Conservation (phyloP, 2,113 vertebrate genomes). For the Pteruthius melanotis region DNA sequence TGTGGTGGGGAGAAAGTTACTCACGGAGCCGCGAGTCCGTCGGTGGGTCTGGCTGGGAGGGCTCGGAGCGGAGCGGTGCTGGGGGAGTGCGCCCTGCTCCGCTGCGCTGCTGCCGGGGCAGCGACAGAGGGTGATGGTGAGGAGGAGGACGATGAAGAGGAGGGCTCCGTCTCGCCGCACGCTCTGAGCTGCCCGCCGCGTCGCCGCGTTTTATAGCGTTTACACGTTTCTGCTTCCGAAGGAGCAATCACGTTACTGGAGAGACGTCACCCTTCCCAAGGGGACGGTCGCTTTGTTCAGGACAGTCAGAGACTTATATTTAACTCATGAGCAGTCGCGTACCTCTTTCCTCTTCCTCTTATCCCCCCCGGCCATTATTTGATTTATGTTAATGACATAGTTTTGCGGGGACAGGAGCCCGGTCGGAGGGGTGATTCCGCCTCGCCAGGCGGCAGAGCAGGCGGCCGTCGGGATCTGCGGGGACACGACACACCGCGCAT, state of each 20-base stretch:
- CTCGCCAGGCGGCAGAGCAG: not conserved
- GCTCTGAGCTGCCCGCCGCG: conserved; percentile 65
- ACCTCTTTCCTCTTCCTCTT: not conserved
- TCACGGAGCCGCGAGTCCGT: conserved; percentile 46
- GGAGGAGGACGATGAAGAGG: not conserved
- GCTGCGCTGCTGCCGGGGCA: not conserved
- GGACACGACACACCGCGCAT: too few relatives aligned
- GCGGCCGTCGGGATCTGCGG: not conserved
- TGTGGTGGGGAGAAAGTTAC: conserved; percentile 18
- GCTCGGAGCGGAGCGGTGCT: conserved; percentile 74
- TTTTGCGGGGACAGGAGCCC: not conserved
- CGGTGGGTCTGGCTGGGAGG: conserved; percentile 46
- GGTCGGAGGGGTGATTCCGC: not conserved
- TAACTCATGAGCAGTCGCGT: conserved; percentile 63
- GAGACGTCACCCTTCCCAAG: conserved; percentile 86
- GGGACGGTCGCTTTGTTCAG: conserved; percentile 75
- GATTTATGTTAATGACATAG: conserved; percentile 63
- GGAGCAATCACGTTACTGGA: conserved; percentile 77
- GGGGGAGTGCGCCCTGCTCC: conserved; percentile 48
- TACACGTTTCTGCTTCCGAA: conserved; percentile 69
- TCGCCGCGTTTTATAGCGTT: conserved; percentile 83
- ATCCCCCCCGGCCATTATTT: not conserved
- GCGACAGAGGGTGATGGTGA: not conserved
- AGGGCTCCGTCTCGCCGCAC: conserved; percentile 52
- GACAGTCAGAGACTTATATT: conserved; percentile 66